phyloP scores from a whole-genome alignment of 2,113 vertebrate genomes.

The Xenus cinereus region DNA sequence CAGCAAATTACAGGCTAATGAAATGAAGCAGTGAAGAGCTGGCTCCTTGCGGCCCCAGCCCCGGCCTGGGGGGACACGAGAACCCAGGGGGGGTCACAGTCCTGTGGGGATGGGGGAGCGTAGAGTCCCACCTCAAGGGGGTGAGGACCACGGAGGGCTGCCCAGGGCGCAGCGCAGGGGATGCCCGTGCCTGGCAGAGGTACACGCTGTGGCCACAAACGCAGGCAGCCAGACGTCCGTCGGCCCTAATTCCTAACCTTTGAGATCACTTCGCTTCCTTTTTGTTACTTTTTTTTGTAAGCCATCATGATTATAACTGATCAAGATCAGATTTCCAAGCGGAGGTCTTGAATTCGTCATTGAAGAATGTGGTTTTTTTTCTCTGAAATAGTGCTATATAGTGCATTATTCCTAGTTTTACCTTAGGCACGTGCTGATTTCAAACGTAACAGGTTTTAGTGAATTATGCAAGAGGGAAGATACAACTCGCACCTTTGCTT shows the following conservation, averaged over 20 bases:
- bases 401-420: background rate
- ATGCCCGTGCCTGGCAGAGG: background rate
- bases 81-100: background rate
- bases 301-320: background rate
- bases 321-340: background rate
- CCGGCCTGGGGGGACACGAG: background rate
- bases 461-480: background rate
- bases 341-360: background rate
- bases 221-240: accelerated
- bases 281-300: background rate
- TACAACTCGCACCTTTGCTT: background rate
- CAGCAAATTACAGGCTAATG: background rate
- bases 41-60: too few relatives aligned
- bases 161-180: accelerated
- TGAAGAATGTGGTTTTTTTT: background rate
- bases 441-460: background rate
- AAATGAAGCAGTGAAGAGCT: background rate
- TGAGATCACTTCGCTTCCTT: background rate
- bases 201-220: accelerated
- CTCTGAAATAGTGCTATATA: background rate
- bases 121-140: accelerated
- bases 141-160: accelerated
- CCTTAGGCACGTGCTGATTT: background rate
- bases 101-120: background rate
- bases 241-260: background rate